Base-by-base conservation (phyloP, 1,140 invertebrate species). In the Dendroctonus valens region DNA sequence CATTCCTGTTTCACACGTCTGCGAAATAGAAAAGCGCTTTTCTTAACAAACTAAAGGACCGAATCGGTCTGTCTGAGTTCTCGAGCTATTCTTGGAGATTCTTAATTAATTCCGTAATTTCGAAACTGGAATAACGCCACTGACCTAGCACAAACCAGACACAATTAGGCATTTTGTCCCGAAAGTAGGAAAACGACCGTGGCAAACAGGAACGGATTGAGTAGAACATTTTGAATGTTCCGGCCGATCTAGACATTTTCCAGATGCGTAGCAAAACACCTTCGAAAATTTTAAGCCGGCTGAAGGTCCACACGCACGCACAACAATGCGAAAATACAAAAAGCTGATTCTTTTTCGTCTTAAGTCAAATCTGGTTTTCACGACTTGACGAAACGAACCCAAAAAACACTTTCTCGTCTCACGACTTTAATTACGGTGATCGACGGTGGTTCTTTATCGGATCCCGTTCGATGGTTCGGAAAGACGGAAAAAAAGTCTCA, bases 1-100 rank as follows among this genome's bases (percentile, higher is more conserved):
- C 62, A 65, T 65, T 65, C 62, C 62, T 50, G 44, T 57, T 57
- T 57, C 52, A 65, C 62, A 65, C 62, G 62, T 58, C 53, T 65
- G 62, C 53, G 53, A 65, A 65, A 65, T 65, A 65, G 62, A 65
- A 65, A 65, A 65, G 62, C 62, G 52, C 62, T 65, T 65, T 65
- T 65, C 62, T 65, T 65, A 49, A 65, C 52, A 65, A 65, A 65
- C 62, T 65, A 65, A 65, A 65, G 62, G 44, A 65, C 62, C 62
- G 62, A n/a, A 65, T 48, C 52, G 26, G 26, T 26, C 26, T 26
- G 53, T 65, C 62, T 65, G 62, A 53, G 37, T 26, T 65, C 62
- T 9, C 41, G 41, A 26, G 62, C 51, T 65, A 65, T 65, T 65
- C 49, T 54, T 39, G 62, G 62, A 50, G 26, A 57, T 50, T 9